Conservation (phyloP, 2,888 invertebrate species). For the Tachystola acroxantha region DNA sequence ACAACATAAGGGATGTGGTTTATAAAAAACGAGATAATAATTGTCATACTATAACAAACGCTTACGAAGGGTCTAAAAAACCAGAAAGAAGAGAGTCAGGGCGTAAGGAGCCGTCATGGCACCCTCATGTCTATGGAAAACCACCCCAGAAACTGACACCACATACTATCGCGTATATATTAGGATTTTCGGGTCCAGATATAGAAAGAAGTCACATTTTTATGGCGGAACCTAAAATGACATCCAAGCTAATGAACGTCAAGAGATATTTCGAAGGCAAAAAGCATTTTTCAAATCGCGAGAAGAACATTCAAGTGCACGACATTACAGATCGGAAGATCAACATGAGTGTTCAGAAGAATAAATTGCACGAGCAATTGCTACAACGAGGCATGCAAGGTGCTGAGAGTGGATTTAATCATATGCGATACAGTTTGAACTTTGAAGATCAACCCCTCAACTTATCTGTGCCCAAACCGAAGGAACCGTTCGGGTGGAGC, state of each 20-base stretch:
- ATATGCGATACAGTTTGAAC: constrained; percentile 40
- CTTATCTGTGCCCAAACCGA: constrained; percentile 77
- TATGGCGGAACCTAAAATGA: constrained; percentile 15
- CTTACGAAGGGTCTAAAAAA: constrained; percentile 22
- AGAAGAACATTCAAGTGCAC: constrained; percentile 61
- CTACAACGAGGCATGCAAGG: constrained; percentile 56
- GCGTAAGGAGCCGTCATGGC: constrained; percentile 81
- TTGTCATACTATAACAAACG: constrained; percentile 14
- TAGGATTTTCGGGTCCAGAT: constrained; percentile 76
- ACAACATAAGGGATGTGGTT: no score
- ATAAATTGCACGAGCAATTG: constrained; percentile 63
- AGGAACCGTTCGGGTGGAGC: constrained; percentile 49
- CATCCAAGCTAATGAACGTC: constrained; percentile 50
- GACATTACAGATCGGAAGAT: constrained; percentile 39
- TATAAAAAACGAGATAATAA: not conserved
- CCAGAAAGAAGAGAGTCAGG: constrained; percentile 23
- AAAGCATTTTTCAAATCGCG: constrained; percentile 26
- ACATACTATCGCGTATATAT: constrained; percentile 91
- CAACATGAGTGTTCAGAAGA: constrained; percentile 54
- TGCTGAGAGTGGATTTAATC: constrained; percentile 40
- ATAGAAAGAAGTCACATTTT: constrained; percentile 26
- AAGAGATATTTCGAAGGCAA: constrained; percentile 52
- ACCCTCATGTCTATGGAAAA: constrained; percentile 92
- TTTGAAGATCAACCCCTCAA: constrained; percentile 78
- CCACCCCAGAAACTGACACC: constrained; percentile 91